Evolutionary conservation across 37 sponge, comb jelly and placozoan species (phyloP), one percentile per base, ranked within the genome.

Genomic region (Geodia barretti): DNA sequence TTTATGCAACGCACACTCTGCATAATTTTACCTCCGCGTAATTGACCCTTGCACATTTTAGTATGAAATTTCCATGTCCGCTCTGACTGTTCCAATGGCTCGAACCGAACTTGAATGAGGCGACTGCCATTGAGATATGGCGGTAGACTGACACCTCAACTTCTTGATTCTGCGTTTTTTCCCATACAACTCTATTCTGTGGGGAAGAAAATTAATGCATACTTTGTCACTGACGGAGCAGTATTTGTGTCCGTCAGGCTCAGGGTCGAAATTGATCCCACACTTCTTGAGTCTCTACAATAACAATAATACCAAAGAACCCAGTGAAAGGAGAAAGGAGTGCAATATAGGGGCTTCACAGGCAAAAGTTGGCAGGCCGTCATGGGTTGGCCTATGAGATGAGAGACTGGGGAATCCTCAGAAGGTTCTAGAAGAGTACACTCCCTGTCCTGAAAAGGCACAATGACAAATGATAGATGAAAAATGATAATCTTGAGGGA

Each of bases 231-330:
- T 73, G 3, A 87, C 68, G 68, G 80, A 71, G 68, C 79, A 86
- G 78, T 84, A 94, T 9, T 83, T 86, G 69, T 86, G 77, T 26
- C 87, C 87, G 76, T 94, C 90, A 36, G 58, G 68, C 5, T 84
- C 79, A 54, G 94, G 94, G 73, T 87, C 87, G 65, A 94, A 79
- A 67, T 94, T 75, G 34, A 77, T 73, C 3, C 94, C 94, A 65
- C 66, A 70, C 20, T 67, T 75, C 31, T 39, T 37, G 36, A 94
- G 77, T 20, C 70, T 70, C 87, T 86, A 39, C 26, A 79, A 43
- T 25, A 66, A 65, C n/a, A 81, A 74, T 30, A 37, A 75, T 21
- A n/a, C n/a, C n/a, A n/a, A n/a, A n/a, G n/a, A n/a, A n/a, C n/a
- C n/a, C n/a, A n/a, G n/a, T n/a, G n/a, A n/a, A n/a, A n/a, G n/a